phyloP scores from a whole-genome alignment of 2,797 vertebrate genomes.

The Eospalax fontanierii region DNA sequence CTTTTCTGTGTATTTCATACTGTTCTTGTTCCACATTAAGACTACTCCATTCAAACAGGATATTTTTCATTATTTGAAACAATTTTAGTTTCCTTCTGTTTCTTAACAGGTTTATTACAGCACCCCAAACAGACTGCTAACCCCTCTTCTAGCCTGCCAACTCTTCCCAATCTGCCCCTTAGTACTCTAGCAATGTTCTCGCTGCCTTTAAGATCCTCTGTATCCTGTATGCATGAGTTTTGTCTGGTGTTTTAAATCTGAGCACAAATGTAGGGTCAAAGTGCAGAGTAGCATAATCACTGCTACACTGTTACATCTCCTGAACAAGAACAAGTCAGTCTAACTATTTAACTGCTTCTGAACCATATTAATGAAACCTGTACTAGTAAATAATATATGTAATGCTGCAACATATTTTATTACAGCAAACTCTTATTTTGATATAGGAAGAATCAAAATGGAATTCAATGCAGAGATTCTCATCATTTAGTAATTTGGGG shows the following conservation, averaged over 20 bases:
- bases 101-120: conserved; percentile 25
- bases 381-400: neutral
- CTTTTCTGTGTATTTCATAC: conserved; percentile 31
- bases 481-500: conserved; percentile 36
- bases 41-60: conserved; percentile 41
- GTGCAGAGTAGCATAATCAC: neutral
- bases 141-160: neutral
- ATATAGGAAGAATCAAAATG: conserved; percentile 62
- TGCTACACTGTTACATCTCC: neutral
- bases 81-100: conserved; percentile 58
- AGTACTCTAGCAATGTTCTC: fast-evolving
- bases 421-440: conserved; percentile 36
- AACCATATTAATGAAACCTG: neutral
- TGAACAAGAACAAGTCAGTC: neutral
- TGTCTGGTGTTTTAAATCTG: neutral
- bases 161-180: neutral
- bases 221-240: neutral
- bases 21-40: conserved; percentile 30
- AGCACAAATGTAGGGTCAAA: conserved; percentile 33
- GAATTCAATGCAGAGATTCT: conserved; percentile 65
- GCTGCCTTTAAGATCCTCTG: neutral
- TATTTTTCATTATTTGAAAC: conserved; percentile 58
- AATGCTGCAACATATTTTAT: conserved; percentile 50
- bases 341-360: conserved; percentile 60
- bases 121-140: conserved; percentile 21